phyloP scores from a whole-genome alignment of 2,888 invertebrate genomes.

The Lagria hirta region DNA sequence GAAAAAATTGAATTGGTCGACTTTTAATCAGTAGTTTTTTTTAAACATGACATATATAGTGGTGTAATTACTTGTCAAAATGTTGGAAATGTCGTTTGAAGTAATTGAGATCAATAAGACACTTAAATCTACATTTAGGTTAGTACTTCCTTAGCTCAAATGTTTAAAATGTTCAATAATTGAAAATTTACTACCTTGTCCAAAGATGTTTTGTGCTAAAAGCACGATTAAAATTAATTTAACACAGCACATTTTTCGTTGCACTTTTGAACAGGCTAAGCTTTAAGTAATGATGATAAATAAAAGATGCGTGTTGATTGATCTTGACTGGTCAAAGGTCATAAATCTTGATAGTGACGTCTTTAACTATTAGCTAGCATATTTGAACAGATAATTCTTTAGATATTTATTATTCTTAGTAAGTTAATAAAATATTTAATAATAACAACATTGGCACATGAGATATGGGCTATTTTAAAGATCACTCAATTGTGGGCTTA shows the following conservation, averaged over 20 bases:
- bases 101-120: no score
- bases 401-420: conserved; percentile 1
- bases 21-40: no score
- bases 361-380: conserved; percentile 5
- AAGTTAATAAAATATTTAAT: conserved; percentile 1
- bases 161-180: conserved; percentile 1
- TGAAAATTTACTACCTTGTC: no score
- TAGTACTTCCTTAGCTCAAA: no score
- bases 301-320: conserved; percentile 15
- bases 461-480: conserved; percentile 5
- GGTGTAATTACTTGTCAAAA: no score
- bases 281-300: conserved; percentile 14
- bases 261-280: no score
- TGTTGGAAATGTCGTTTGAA: no score
- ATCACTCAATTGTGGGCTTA: conserved; percentile 55
- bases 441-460: conserved; percentile 20
- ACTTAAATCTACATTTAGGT: no score
- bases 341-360: conserved; percentile 21
- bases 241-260: conserved; percentile 18
- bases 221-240: conserved; percentile 4
- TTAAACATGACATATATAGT: no score
- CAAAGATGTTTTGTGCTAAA: no score
- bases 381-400: conserved; percentile 1
- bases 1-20: neutral
- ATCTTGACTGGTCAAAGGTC: conserved; percentile 24